phyloP scores from a whole-genome alignment of 2,888 invertebrate species.

The Chrysodeixis includens region DNA sequence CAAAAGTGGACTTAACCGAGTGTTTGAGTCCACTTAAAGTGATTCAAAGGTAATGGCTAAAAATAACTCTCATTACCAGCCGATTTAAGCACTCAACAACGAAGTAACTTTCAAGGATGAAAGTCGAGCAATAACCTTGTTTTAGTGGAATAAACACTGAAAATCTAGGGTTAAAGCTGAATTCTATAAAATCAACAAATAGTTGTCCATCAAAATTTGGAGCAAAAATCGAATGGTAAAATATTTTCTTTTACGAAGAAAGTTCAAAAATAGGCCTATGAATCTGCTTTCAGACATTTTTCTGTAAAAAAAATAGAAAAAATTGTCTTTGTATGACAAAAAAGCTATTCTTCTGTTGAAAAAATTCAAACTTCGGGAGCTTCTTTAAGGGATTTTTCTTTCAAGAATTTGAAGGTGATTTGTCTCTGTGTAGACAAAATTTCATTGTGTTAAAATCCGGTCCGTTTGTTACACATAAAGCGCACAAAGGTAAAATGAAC shows the following conservation, averaged over 20 bases:
- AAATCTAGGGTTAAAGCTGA: background rate
- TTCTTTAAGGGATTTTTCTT: conserved; percentile 2
- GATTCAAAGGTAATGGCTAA: background rate
- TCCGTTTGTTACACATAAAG: background rate
- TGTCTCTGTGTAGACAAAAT: background rate
- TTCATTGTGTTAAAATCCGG: background rate
- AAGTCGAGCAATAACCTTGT: background rate
- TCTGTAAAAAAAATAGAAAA: no score
- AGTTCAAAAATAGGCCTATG: no score
- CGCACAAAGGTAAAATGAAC: background rate
- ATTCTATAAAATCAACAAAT: background rate
- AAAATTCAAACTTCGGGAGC: no score
- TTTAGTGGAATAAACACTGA: background rate
- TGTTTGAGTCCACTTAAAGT: background rate
- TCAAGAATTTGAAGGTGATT: background rate
- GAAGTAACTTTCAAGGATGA: background rate
- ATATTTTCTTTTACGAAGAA: no score
- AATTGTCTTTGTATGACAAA: no score
- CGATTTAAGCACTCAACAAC: background rate
- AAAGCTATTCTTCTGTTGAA: no score
- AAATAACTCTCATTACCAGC: background rate
- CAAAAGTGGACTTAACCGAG: background rate
- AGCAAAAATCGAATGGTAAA: background rate
- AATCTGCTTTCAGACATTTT: no score
- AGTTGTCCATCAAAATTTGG: background rate